These are phyloP conservation scores for Mormyrus lacerda DNA, from an alignment of 2,113 vertebrate genomes.

Conservation along the genomic window DNA sequence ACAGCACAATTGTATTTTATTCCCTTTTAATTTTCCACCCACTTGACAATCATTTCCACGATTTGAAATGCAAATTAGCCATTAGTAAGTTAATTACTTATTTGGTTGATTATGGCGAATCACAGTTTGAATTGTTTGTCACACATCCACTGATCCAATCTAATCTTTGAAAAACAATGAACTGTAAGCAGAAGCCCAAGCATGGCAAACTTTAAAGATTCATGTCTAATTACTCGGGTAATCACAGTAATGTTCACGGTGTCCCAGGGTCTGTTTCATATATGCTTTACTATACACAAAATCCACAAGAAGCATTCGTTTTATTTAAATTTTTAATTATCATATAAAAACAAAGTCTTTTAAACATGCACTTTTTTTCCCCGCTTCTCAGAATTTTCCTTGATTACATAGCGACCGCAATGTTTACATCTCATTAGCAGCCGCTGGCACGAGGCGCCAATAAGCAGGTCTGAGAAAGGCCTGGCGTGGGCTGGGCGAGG, in stretches of 20 bases:
- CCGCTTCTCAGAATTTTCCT: not conserved
- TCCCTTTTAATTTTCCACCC: conserved; percentile 5
- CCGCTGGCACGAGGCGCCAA: not conserved
- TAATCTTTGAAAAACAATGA: not conserved
- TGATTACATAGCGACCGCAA: not conserved
- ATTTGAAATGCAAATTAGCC: conserved; percentile 16
- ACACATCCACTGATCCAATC: not conserved
- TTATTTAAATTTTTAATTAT: not conserved
- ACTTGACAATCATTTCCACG: conserved; percentile 4
- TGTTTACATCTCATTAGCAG: not conserved
- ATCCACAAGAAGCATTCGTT: not conserved
- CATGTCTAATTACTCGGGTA: not conserved
- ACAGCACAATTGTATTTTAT: conserved; percentile 3
- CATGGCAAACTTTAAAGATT: not conserved
- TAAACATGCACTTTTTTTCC: not conserved
- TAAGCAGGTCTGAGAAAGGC: not conserved
- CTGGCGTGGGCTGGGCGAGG: not conserved
- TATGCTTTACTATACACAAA: not conserved
- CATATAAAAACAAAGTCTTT: not conserved
- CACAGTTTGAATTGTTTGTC: conserved; percentile 13
- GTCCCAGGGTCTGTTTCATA: not conserved
- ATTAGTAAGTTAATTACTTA: conserved; percentile 16
- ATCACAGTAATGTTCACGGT: not conserved
- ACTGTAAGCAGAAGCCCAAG: not conserved
- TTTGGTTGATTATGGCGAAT: not conserved